phyloP scores from a whole-genome alignment of 2,797 vertebrate genomes.

The Knipowitschia caucasica region DNA sequence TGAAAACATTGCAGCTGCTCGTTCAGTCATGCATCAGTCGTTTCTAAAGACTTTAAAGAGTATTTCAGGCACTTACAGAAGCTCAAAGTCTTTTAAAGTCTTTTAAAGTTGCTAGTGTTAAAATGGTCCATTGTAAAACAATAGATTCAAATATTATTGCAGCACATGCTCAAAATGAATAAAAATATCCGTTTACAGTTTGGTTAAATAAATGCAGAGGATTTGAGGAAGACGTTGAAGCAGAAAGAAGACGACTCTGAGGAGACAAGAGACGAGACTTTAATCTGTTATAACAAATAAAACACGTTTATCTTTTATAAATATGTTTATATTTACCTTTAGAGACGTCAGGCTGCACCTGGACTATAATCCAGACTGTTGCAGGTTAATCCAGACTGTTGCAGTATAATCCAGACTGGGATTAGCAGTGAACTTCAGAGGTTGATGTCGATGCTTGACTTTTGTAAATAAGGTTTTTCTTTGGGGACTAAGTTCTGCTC shows the following conservation, averaged over 20 bases:
- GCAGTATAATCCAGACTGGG: constrained; percentile 21
- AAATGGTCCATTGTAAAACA: constrained; percentile 27
- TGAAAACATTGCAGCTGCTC: constrained; percentile 46
- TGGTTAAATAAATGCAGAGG: constrained; percentile 16
- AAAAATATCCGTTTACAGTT: constrained; percentile 32
- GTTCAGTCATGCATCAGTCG: constrained; percentile 51
- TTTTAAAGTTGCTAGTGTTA: constrained; percentile 43
- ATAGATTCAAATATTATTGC: constrained; percentile 13
- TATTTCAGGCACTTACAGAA: constrained; percentile 67
- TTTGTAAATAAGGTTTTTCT: constrained; percentile 46
- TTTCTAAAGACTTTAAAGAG: constrained; percentile 38
- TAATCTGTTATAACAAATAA: no score
- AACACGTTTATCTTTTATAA: neutral
- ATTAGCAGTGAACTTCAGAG: constrained; percentile 42
- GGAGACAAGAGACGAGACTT: neutral
- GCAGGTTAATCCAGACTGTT: constrained; percentile 27
- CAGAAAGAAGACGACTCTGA: constrained; percentile 18
- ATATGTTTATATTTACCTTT: constrained; percentile 29
- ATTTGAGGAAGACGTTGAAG: constrained; percentile 44
- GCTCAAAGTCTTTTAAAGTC: constrained; percentile 44
- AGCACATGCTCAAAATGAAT: constrained; percentile 22
- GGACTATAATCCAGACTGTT: constrained; percentile 29
- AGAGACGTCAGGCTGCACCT: constrained; percentile 19
- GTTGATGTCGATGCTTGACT: constrained; percentile 59
- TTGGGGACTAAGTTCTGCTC: constrained; percentile 68